phyloP scores from a whole-genome alignment of 2,888 invertebrate species.

The Leptogaster cylindrica region DNA sequence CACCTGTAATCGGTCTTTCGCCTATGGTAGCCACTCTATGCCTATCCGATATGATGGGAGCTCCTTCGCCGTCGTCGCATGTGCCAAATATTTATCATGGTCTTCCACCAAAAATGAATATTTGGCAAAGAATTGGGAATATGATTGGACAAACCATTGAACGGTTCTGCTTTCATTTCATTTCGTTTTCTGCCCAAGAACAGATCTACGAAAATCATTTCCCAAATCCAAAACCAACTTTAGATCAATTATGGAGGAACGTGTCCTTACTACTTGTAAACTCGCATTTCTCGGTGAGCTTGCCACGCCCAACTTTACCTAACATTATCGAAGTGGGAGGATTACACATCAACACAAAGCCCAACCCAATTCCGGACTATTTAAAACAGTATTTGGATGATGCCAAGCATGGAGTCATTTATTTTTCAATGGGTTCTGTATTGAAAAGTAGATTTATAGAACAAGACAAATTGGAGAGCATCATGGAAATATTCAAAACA shows the following conservation, averaged over 20 bases:
- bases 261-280: slow-evolving; percentile 57
- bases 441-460: slow-evolving; percentile 54
- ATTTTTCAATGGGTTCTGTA: slow-evolving; percentile 63
- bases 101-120: slow-evolving; percentile 57
- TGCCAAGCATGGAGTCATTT: slow-evolving; percentile 61
- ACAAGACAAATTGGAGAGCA: slow-evolving; percentile 50
- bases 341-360: slow-evolving; percentile 57
- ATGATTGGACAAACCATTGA: slow-evolving; percentile 52
- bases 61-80: slow-evolving; percentile 58
- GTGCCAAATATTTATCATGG: slow-evolving; percentile 54
- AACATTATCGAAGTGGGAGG: slow-evolving; percentile 62
- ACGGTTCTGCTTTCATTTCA: slow-evolving; percentile 50
- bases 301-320: slow-evolving; percentile 58
- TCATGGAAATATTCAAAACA: slow-evolving; percentile 51
- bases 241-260: slow-evolving; percentile 53
- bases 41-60: slow-evolving; percentile 47
- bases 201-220: slow-evolving; percentile 54
- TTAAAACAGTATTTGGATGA: slow-evolving; percentile 60
- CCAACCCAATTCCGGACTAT: slow-evolving; percentile 55
- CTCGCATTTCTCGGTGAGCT: slow-evolving; percentile 57
- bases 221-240: slow-evolving; percentile 51
- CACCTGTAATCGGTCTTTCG: slow-evolving; percentile 51
- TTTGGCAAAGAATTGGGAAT: slow-evolving; percentile 57
- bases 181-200: slow-evolving; percentile 56
- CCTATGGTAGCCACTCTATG: slow-evolving; percentile 42